Evolutionary conservation across 23 tunicate genomes (phyloP), one percentile per base, ranked within the genome.

Genomic region (Styela plicata): DNA sequence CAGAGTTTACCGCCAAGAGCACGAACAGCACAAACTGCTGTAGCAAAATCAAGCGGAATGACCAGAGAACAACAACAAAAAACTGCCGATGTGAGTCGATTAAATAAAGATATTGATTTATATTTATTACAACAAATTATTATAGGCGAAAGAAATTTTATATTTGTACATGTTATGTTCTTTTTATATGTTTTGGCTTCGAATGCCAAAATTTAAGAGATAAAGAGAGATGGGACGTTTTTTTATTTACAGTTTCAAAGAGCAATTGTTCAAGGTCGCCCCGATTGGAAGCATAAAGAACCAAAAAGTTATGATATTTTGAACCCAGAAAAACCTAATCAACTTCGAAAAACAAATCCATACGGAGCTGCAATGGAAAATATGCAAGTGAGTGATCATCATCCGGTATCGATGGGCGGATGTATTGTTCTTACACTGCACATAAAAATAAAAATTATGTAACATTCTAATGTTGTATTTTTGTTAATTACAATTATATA

Each of bases 341-440:
- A 34, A 53, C 64, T 86, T 31, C 78, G 94, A 62, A 70, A 85
- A 65, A 89, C 94, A 65, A 89, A 89, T 25, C 94, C 94, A 10
- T 89, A 89, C 80, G 94, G 94, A 22, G 76, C 94, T 17, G 70
- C 37, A 25, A 84, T 89, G 94, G 94, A 89, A 80, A 85, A 80
- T 34, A 71, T 63, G 62, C 94, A 89, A 44, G 94, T 89, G 2
- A 34, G 74, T 64, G 20, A 21, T 17, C n/a, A n/a, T n/a, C n/a
- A n/a, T n/a, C n/a, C n/a, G n/a, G n/a, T n/a, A n/a, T n/a, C n/a
- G n/a, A n/a, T n/a, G n/a, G n/a, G n/a, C n/a, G n/a, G n/a, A n/a
- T n/a, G n/a, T n/a, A n/a, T n/a, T n/a, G n/a, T n/a, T n/a, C n/a
- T n/a, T n/a, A n/a, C n/a, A n/a, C n/a, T n/a, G n/a, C n/a, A n/a